Base-by-base conservation (phyloP, 2,888 invertebrate genomes). In the Sicus ferrugineus region DNA sequence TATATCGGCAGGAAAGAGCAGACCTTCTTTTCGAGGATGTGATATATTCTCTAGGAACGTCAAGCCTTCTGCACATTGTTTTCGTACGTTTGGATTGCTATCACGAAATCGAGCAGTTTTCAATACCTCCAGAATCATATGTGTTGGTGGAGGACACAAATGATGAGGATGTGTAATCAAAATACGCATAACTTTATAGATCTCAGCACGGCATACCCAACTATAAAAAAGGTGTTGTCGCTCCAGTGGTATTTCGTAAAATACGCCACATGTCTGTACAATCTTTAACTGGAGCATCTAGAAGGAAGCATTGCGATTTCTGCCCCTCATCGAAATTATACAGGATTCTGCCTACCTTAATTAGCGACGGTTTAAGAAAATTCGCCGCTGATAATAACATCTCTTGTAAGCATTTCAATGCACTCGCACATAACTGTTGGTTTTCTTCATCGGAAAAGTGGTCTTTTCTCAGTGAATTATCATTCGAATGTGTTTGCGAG, bases 11-110 rank as follows among this genome's bases (percentile, higher is more conserved):
- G 79, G 77, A 61, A 79, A 82, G 34, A 78, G 68, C 9, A 82
- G 71, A 21, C 74, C 72, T 31, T 80, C 79, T 65, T 81, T 82
- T 73, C 79, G 77, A 0, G 81, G 81, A 74, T 82, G 82, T 59
- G 80, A 65, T 3, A 79, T 67, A 67, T 78, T 79, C 68, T 81
- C 81, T 5, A 81, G 62, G 38, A 70, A 73, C 19, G 46, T 67
- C 19, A 81, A 70, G 56, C 76, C 66, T 16, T 73, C 54, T 0
- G 64, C 63, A 63, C 80, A 80, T 9, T 38, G 63, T 4, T 68
- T 26, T 16, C 80, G 74, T 6, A 80, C 77, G 3, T 68, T 63
- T 0, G 59, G 26, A 68, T 73, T 75, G 2, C 50, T 21, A 74
- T 82, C 82, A 23, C 73, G 70, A 2, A 74, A 67, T n/a, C 76